Evolutionary conservation across 2,797 vertebrate genomes (phyloP), one percentile per base, ranked within the genome.

Genomic region (Gadopsis bispinosus): DNA sequence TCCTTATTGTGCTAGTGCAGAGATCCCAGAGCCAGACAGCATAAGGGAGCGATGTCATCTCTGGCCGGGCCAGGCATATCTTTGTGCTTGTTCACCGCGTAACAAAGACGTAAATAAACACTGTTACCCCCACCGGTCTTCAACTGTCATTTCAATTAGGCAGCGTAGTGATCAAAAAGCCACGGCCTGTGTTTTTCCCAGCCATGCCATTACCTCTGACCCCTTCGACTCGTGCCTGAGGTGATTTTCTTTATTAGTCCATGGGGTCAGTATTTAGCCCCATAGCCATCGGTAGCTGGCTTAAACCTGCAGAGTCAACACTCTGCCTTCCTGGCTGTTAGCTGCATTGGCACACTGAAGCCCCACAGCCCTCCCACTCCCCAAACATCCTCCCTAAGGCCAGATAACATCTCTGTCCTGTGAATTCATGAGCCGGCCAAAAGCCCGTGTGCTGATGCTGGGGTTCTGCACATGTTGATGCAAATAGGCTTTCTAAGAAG

Each of bases 101-200:
- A 94, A 97, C 95, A 97, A 96, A 96, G 95, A 97, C 90, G 93
- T 96, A 96, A 96, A 97, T 96, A 97, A 96, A 96, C 95, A 95
- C 82, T 86, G 91, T 90, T 90, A 91, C 93, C 92, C 91, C 93
- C 89, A 73, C 91, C 86, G 92, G 93, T 92, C 92, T 93, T 94
- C 92, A 93, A 91, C 95, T 97, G 96, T 97, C 96, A 96, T 95
- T 94, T 93, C 95, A 96, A 96, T 97, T 96, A 96, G 93, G 91
- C 94, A 88, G 66, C 81, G 91, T 80, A 88, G 91, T 91, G 88
- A 93, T 92, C 88, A 90, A 87, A 80, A 80, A 58, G 58, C 79
- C 87, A 63, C 45, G 39, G 14, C 13, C 83, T 78, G 86, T 88
- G 87, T 88, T 90, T 91, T 95, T 93, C 89, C 84, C 92, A 92